A percentile compares a stretch with the other conserved stretches of the same genome.
Evolutionary conservation across 2,113 vertebrate species (phyloP).

Genomic region (Aptenodytes patagonicus): DNA sequence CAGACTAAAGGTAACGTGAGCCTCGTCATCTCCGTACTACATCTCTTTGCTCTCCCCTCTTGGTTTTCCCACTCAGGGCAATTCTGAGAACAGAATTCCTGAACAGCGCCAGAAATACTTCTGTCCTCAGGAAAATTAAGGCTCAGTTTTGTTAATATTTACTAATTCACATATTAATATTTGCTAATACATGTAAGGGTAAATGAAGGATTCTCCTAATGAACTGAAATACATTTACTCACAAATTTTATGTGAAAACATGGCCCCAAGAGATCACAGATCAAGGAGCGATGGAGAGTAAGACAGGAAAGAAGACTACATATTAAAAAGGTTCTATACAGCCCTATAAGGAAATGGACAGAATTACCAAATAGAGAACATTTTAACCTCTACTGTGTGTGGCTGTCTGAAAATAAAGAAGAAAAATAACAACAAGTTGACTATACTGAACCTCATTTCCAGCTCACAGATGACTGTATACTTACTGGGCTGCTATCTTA

Average conservation of each 20-base stretch:
- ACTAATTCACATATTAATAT: background rate
- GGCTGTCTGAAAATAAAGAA: background rate
- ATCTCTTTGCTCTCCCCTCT: background rate
- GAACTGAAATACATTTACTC: background rate
- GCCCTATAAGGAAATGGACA: background rate
- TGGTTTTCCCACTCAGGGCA: background rate
- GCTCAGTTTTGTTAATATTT: background rate
- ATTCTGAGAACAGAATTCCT: background rate
- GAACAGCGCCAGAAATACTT: background rate
- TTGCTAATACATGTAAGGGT: background rate
- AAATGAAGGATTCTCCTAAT: background rate
- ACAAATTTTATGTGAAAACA: background rate
- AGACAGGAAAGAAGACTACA: background rate
- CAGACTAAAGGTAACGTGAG: background rate
- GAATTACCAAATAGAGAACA: background rate
- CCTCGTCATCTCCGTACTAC: background rate
- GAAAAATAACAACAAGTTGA: background rate
- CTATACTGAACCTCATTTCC: background rate
- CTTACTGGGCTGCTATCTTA: conserved; percentile 98
- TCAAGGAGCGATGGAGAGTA: background rate
- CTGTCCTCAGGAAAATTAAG: background rate
- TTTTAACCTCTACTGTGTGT: background rate
- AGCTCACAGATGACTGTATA: background rate
- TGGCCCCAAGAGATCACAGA: background rate
- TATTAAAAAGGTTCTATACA: background rate